Percentiles rank a stretch among this genome's conserved stretches.
Evolutionary conservation across 2,888 invertebrate species (phyloP).

Genomic region (Eristalinus aeneus): DNA sequence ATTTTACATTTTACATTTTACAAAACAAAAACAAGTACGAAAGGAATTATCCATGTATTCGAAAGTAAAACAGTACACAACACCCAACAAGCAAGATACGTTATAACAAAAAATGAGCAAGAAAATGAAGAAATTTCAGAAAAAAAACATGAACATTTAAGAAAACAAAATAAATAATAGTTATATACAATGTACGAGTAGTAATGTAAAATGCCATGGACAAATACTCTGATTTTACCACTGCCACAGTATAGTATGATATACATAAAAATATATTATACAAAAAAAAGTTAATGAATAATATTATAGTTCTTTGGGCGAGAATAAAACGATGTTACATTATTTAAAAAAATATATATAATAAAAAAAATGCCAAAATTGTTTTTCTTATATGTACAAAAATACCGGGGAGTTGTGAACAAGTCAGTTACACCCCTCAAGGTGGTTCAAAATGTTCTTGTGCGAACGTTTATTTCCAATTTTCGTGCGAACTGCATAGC

Average conservation of each 20-base stretch:
- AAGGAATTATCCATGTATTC: conserved; percentile 40
- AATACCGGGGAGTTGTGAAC: too few species aligned
- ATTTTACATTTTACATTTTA: conserved; percentile 65
- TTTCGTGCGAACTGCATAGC: too few species aligned
- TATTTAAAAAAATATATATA: conserved; percentile 79
- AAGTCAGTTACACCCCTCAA: too few species aligned
- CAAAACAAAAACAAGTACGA: conserved; percentile 29
- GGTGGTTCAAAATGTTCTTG: too few species aligned
- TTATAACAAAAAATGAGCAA: not conserved
- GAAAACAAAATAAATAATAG: conserved; percentile 44
- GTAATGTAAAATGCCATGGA: conserved; percentile 74
- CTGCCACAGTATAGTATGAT: conserved; percentile 74
- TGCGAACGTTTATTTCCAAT: too few species aligned
- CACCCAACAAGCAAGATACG: conserved; percentile 64
- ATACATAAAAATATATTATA: conserved; percentile 70
- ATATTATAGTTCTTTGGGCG: conserved; percentile 81
- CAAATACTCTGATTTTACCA: conserved; percentile 76
- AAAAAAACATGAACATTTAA: conserved; percentile 28
- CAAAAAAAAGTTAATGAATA: conserved; percentile 73
- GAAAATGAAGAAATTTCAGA: conserved; percentile 45
- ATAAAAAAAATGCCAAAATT: conserved; percentile 72
- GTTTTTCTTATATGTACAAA: conserved; percentile 27
- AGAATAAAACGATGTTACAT: conserved; percentile 81
- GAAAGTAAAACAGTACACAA: conserved; percentile 61
- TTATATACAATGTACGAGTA: conserved; percentile 70